Evolutionary conservation across 2,797 vertebrate species (phyloP), one percentile per base, ranked within the genome.

Genomic region (Malacoctenus gilli): DNA sequence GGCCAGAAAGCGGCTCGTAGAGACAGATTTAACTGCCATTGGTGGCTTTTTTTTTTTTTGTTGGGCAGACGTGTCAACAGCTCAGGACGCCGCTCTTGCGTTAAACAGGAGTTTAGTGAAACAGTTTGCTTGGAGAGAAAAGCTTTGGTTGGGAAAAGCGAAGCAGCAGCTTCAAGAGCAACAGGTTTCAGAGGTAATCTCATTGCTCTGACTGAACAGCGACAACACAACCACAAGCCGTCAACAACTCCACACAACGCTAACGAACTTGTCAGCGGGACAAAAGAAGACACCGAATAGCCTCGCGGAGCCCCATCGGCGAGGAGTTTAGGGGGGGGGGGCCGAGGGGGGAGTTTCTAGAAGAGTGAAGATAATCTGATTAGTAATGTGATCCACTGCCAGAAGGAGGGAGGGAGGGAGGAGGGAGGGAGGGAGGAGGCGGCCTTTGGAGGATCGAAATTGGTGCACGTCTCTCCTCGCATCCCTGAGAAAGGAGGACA

Each of bases 351-450:
- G 7, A 36, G 62, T 49, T 75, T 66, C 59, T 65, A 68, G 32
- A 67, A 71, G 46, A 64, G 68, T 41, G 60, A 49, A 63, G 71
- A 79, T 84, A 82, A 83, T 80, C 66, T 78, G 65, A 83, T 85
- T 78, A 75, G 83, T 73, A 75, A 80, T 65, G 55, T 52, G 75
- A 82, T 77, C 54, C 77, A 49, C 54, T 15, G 38, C 67, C 25
- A 23, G 25, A 40, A 50, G 65, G 55, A 59, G 36, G 54, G 44
- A 55, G n/a, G 54, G 18, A 63, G 44, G 16, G 44, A 20, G 2
- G 2, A 22, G 25, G 65, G 55, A 59, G 36, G 54, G 44, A 55
- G n/a, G 54, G 18, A 63, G 44, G 16, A 20, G 2, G 2, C 20
- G 25, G 35, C 36, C 61, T 69, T 67, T 38, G 38, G 56, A 77